A percentile compares a stretch with the other conserved stretches of the same genome.
Evolutionary conservation across 1,140 invertebrate species (phyloP).

Genomic region (Penaeus japonicus): DNA sequence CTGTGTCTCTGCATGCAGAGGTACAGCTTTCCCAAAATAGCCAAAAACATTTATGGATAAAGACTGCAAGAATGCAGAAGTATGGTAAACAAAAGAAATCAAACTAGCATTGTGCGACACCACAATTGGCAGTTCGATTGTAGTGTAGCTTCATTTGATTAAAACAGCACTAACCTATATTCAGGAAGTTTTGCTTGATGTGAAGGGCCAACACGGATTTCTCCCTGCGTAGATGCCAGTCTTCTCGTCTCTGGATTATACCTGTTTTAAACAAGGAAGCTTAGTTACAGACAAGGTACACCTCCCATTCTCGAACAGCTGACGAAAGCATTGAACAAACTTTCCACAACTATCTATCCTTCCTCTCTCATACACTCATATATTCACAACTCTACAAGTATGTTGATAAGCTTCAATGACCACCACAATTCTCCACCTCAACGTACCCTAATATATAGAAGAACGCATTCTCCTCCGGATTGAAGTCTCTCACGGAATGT

Average conservation of each 20-base stretch:
- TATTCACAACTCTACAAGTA: too few species aligned
- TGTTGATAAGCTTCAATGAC: too few species aligned
- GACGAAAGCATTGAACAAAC: too few species aligned
- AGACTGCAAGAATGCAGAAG: neutral
- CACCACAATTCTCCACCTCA: too few species aligned
- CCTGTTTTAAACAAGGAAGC: conserved; percentile 56
- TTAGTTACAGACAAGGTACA: neutral
- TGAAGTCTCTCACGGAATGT: conserved; percentile 64
- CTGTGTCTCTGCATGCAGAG: too few species aligned
- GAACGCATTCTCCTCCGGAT: conserved; percentile 63
- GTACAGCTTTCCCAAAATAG: conserved; percentile 11
- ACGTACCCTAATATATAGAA: conserved; percentile 67
- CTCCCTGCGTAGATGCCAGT: conserved; percentile 86
- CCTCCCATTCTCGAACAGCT: too few species aligned
- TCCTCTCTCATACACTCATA: too few species aligned
- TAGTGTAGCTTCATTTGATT: too few species aligned
- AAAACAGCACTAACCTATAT: conserved; percentile 37
- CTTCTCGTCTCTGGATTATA: conserved; percentile 73
- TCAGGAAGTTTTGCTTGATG: conserved; percentile 77
- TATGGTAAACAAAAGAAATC: neutral
- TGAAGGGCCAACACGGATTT: conserved; percentile 92
- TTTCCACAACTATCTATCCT: too few species aligned
- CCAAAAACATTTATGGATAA: conserved; percentile 58
- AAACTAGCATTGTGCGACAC: too few species aligned
- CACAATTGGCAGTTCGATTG: too few species aligned